A percentile compares a stretch with the other conserved stretches of the same genome.
Evolutionary conservation across 2,888 invertebrate genomes (phyloP).

Genomic region (Julus scanicus): DNA sequence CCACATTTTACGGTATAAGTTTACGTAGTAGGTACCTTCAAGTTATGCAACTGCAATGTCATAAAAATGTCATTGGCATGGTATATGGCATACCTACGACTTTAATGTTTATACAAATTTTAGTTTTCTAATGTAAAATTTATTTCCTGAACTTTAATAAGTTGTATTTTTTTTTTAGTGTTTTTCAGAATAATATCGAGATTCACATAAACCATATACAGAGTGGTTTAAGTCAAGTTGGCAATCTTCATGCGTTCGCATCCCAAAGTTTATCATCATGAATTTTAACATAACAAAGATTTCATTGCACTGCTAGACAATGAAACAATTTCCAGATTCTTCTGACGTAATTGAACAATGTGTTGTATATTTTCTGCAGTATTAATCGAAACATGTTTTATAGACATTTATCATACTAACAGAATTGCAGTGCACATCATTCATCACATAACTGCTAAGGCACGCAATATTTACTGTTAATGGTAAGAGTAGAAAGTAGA

Average conservation of each 20-base stretch:
- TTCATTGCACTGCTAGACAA: neutral
- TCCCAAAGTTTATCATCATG: constrained; percentile 56
- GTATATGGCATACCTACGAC: too few species aligned
- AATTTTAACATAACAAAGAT: neutral
- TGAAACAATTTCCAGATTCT: neutral
- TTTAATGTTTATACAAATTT: too few species aligned
- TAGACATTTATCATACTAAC: constrained; percentile 28
- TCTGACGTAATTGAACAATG: neutral
- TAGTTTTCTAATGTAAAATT: too few species aligned
- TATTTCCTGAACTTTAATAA: neutral
- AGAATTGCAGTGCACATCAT: neutral
- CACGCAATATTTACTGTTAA: neutral
- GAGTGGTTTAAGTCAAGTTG: constrained; percentile 72
- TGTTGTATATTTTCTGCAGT: constrained; percentile 35
- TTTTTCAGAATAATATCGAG: constrained; percentile 82
- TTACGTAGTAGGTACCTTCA: too few species aligned
- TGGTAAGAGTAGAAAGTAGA: neutral
- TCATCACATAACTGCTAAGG: neutral
- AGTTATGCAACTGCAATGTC: too few species aligned
- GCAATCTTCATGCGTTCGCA: constrained; percentile 67
- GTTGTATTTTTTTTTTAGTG: constrained; percentile 61
- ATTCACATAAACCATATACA: constrained; percentile 91
- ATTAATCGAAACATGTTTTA: constrained; percentile 17
- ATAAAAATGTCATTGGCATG: too few species aligned
- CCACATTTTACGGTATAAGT: too few species aligned